Evolutionary conservation across 2,113 vertebrate species (phyloP).

Genomic region (Chaetura pelagica): DNA sequence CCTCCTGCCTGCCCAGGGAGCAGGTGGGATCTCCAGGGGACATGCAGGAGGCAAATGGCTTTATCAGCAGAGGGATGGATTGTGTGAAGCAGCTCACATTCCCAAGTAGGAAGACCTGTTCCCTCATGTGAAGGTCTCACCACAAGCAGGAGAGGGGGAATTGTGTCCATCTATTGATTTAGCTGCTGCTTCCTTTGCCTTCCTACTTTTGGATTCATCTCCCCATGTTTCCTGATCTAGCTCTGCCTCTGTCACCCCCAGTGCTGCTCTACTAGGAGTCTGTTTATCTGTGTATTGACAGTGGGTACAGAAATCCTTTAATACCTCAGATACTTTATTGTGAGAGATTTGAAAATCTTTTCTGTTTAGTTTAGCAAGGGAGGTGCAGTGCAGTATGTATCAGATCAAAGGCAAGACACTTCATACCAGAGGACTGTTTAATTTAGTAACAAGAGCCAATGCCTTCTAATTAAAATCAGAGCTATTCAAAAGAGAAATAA

Average conservation of each 20-base stretch:
- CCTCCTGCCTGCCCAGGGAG: not conserved
- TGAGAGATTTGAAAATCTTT: not conserved
- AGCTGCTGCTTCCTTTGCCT: not conserved
- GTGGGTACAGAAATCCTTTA: not conserved
- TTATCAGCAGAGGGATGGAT: not conserved
- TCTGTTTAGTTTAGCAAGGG: not conserved
- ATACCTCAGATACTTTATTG: not conserved
- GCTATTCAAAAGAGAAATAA: slow-evolving; percentile 19
- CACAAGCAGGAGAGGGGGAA: not conserved
- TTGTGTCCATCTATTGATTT: accelerated
- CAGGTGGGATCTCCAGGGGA: not conserved
- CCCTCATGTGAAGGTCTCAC: not conserved
- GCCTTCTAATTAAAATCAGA: slow-evolving; percentile 3
- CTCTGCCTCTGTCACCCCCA: not conserved
- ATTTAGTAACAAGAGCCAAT: not conserved
- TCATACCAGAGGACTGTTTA: not conserved
- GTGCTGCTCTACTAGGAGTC: not conserved
- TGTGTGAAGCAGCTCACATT: not conserved
- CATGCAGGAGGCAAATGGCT: not conserved
- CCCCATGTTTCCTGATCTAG: not conserved
- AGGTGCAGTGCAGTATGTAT: not conserved
- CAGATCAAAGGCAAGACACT: not conserved
- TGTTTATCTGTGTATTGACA: not conserved
- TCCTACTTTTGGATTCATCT: not conserved
- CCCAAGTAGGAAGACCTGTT: not conserved